Percentiles rank a stretch among this genome's conserved stretches.
Conservation (phyloP, 2,113 vertebrate species). For the Alethe castanea region DNA sequence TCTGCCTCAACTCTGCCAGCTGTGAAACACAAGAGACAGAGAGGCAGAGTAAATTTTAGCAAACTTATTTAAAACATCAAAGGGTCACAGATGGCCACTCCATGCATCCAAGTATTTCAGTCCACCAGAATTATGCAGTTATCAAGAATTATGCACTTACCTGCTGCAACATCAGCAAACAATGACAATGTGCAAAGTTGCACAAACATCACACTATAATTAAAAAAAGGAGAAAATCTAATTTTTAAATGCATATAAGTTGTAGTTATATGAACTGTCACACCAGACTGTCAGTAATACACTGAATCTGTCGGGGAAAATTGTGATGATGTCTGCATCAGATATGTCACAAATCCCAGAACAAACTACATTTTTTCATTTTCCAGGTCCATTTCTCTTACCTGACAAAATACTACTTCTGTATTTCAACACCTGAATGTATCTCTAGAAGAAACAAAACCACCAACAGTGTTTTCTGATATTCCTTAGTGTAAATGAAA, state of each 20-base stretch:
- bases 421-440: background rate
- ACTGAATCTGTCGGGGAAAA: background rate
- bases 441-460: background rate
- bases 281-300: background rate
- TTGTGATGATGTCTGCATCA: background rate
- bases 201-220: background rate
- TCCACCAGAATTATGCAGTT: background rate
- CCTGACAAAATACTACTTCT: background rate
- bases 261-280: background rate
- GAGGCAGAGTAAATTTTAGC: background rate
- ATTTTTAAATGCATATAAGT: background rate
- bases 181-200: background rate
- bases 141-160: background rate
- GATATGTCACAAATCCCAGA: background rate
- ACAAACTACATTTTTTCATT: background rate
- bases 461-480: background rate
- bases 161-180: background rate
- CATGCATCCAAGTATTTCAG: background rate
- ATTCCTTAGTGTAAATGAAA: background rate
- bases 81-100: background rate
- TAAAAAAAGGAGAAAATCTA: background rate
- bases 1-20: conserved; percentile 88
- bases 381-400: background rate
- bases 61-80: background rate
- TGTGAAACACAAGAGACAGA: conserved; percentile 51